Evolutionary conservation across 2,797 vertebrate species (phyloP), one percentile per base, ranked within the genome.

Genomic region (Karalla daura): DNA sequence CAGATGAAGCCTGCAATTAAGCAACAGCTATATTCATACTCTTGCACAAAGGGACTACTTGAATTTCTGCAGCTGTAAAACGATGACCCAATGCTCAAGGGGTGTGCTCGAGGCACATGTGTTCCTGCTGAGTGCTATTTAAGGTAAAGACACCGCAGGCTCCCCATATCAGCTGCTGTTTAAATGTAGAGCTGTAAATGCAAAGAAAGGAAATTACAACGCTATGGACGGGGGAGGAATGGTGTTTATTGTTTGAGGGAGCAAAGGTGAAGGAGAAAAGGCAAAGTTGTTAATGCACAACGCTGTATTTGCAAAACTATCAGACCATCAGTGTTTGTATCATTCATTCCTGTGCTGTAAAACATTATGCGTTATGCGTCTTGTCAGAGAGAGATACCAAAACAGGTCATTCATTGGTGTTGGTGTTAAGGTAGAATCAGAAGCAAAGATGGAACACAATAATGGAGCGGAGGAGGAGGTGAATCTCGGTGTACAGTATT

Each of bases 151-250:
- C 63, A 40, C n/a, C 2, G 58, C 80, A 78, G 47, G 40, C 66
- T 66, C 13, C 5, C 56, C 59, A 33, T 89, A 87, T 88, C 90
- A 89, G 87, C 80, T 78, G 86, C 71, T 33, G 56, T 65, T 78
- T 74, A 65, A 87, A 85, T 63, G 24, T 43, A 74, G 76, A 49
- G 79, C 66, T 70, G 72, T 77, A 84, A 86, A 88, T 84, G 83
- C 76, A 89, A 90, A 91, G 84, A 86, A 72, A 81, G 76, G 60
- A 76, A 66, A 72, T 45, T 14, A 74, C 47, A 66, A 68, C 25
- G 11, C 59, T 11, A 60, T 7, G 5, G 28, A 59, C n/a, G 60
- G 43, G 53, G 52, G 64, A 78, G 80, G 83, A 88, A 87, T 84
- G 76, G 80, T 62, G 80, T 88, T 88, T 80, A 90, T 73, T 85